Base-by-base conservation (phyloP, 2,888 invertebrate species). In the Drosophila nigricruria region DNA sequence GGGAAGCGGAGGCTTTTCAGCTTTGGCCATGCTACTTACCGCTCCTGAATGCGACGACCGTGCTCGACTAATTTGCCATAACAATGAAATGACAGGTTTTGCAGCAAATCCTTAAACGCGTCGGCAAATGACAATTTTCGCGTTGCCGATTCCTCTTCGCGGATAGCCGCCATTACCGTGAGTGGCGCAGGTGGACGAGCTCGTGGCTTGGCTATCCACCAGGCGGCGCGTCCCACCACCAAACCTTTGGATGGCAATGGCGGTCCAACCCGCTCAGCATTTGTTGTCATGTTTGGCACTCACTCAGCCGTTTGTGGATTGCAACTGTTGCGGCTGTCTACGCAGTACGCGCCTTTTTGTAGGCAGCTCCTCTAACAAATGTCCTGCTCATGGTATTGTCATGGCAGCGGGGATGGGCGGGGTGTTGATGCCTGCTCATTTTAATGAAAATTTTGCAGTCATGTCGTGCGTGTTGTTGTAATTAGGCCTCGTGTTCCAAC, bases 51-150 rank as follows among this genome's bases (percentile, higher is more conserved):
- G 58, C 85, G 69, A 50, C 84, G 85, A 36, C 86, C 88, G 40
- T 76, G 82, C 81, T 91, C 91, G 68, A 91, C 90, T 82, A 92
- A 85, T 86, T 90, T 92, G 60, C 87, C 83, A 81, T 92, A 92
- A 82, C 92, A 91, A 88, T 92, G 92, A 76, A 92, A 90, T 53
- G 92, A 92, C 66, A 91, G 81, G 76, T 92, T 90, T 62, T 74
- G 71, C 80, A 92, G 79, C 65, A 92, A 91, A 81, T 92, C 92
- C 87, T 82, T 90, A 77, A 92, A 74, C 69, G 76, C 91, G 50
- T 66, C 79, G 34, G 70, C 72, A 76, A 88, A 90, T 68, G 88
- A 70, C 79, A 81, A 71, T 81, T 88, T 90, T 66, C 74, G 90
- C 74, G 54, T 53, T 60, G 62, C 66, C 45, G 23, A 10, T 23